These are phyloP conservation scores for Podilymbus podiceps DNA, from an alignment of 2,113 vertebrate species.

Conservation along the genomic window DNA sequence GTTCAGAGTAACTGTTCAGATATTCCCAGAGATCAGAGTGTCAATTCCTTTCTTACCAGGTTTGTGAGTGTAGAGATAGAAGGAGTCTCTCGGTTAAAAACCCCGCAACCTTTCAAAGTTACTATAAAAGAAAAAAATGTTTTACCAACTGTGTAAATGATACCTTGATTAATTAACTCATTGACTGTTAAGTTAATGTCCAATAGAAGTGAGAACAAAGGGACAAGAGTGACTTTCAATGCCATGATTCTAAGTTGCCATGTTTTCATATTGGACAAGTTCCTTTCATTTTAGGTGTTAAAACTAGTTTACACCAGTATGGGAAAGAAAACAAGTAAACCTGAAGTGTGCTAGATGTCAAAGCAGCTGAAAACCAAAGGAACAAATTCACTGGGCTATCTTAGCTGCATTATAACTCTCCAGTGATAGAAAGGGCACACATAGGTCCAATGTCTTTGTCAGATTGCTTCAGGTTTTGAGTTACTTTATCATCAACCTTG, in stretches of 20 bases:
- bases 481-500: neutral
- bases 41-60: neutral
- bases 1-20: neutral
- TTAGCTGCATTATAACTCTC: neutral
- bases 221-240: neutral
- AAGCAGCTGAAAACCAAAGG: neutral
- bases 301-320: neutral
- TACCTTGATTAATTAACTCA: neutral
- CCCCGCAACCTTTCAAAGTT: neutral
- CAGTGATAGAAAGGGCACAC: neutral
- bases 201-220: neutral
- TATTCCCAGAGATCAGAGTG: neutral
- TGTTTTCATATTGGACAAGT: neutral
- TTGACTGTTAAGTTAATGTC: neutral
- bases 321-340: neutral
- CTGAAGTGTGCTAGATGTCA: neutral
- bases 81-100: neutral
- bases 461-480: neutral
- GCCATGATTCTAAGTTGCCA: neutral
- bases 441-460: neutral
- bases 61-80: neutral
- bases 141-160: neutral
- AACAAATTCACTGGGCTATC: neutral
- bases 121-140: neutral
- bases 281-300: neutral